phyloP scores from a whole-genome alignment of 2,113 vertebrate species.

The Brachyistius frenatus region DNA sequence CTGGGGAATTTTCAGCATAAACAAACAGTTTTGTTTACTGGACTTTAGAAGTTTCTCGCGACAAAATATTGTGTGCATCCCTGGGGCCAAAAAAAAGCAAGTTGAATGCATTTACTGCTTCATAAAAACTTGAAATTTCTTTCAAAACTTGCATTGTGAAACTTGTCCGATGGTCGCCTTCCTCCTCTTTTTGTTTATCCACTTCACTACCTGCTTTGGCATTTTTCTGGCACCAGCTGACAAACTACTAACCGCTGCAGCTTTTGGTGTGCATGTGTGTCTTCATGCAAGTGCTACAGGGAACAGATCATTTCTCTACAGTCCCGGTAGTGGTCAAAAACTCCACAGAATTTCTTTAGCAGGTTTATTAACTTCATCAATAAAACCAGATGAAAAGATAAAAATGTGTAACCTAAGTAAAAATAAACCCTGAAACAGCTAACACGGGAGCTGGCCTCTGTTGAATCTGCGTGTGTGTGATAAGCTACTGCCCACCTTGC shows the following conservation, averaged over 20 bases:
- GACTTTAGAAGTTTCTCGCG: conserved; percentile 17
- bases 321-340: not conserved
- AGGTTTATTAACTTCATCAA: not conserved
- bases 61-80: conserved; percentile 7
- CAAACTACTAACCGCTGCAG: not conserved
- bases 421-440: not conserved
- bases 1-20: conserved; percentile 35
- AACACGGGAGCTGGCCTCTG: not conserved
- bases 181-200: not conserved
- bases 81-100: not conserved
- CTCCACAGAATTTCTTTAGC: not conserved
- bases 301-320: not conserved
- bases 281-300: not conserved
- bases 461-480: not conserved
- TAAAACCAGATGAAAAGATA: not conserved
- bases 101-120: not conserved
- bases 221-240: not conserved
- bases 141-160: conserved; percentile 37
- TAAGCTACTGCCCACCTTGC: conserved; percentile 11
- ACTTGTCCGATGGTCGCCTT: not conserved
- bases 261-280: not conserved
- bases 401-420: not conserved
- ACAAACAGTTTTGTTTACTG: conserved; percentile 50
- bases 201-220: not conserved
- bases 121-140: not conserved